Percentiles rank a stretch among this genome's conserved stretches.
Conservation (phyloP, 2,888 invertebrate species). For the Agrilus biguttatus region DNA sequence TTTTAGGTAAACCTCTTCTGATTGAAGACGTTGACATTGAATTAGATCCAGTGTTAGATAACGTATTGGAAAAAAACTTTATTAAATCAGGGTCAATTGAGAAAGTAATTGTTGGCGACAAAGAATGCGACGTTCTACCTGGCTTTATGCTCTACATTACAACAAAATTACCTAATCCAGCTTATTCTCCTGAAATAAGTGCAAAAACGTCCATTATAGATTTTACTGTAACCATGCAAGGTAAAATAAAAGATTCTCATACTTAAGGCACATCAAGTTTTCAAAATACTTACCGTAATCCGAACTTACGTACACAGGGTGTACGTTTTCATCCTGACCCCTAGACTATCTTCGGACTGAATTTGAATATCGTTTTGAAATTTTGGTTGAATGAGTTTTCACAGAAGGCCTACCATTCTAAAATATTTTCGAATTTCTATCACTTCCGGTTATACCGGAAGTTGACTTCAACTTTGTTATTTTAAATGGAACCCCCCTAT, state of each 20-base stretch:
- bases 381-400: too few relatives aligned
- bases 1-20: conserved; percentile 62
- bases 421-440: too few relatives aligned
- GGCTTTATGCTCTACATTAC: conserved; percentile 93
- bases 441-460: too few relatives aligned
- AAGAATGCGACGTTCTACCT: conserved; percentile 93
- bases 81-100: conserved; percentile 94
- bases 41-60: conserved; percentile 90
- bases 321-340: too few relatives aligned
- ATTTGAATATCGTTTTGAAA: too few relatives aligned
- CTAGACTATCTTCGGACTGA: too few relatives aligned
- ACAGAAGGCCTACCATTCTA: too few relatives aligned
- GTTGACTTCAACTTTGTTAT: too few relatives aligned
- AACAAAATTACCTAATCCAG: conserved; percentile 90
- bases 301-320: too few relatives aligned
- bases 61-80: conserved; percentile 93
- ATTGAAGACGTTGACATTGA: conserved; percentile 94
- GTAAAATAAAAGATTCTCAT: conserved; percentile 9
- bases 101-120: conserved; percentile 88
- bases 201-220: conserved; percentile 95
- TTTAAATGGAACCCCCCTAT: too few relatives aligned
- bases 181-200: conserved; percentile 92
- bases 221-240: conserved; percentile 91
- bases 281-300: too few relatives aligned
- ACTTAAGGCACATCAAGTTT: too few relatives aligned